phyloP scores from a whole-genome alignment of 2,113 vertebrate species.

The Pygoscelis antarcticus region DNA sequence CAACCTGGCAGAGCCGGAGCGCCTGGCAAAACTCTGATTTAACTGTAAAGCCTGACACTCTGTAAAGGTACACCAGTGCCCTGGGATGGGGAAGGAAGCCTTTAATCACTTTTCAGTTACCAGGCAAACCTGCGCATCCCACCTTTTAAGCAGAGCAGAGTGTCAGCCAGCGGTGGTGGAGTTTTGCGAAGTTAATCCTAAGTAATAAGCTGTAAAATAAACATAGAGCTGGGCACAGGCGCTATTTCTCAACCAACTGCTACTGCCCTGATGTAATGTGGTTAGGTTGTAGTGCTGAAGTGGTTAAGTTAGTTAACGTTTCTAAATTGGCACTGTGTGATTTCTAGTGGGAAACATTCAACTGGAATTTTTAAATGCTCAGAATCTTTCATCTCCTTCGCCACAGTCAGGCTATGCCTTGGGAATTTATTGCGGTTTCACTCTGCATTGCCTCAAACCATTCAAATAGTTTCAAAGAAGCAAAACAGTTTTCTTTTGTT shows the following conservation, averaged over 20 bases:
- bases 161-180: fast-evolving
- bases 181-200: background rate
- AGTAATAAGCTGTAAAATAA: constrained; percentile 26
- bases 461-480: constrained; percentile 77
- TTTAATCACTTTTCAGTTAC: background rate
- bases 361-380: constrained; percentile 72
- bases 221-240: background rate
- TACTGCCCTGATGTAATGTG: background rate
- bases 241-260: background rate
- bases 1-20: background rate
- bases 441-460: constrained; percentile 81
- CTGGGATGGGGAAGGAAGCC: background rate
- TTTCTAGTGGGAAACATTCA: constrained; percentile 71
- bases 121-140: background rate
- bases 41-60: background rate
- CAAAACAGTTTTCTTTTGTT: constrained; percentile 76
- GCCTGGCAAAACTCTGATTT: background rate
- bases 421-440: constrained; percentile 77
- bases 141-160: background rate
- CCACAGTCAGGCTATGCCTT: constrained; percentile 69
- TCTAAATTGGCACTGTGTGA: constrained; percentile 58
- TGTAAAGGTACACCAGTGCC: background rate
- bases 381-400: constrained; percentile 79
- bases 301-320: constrained; percentile 74
- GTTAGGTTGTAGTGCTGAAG: constrained; percentile 54